phyloP scores from a whole-genome alignment of 2,797 vertebrate genomes.

The Darevskia mixta region DNA sequence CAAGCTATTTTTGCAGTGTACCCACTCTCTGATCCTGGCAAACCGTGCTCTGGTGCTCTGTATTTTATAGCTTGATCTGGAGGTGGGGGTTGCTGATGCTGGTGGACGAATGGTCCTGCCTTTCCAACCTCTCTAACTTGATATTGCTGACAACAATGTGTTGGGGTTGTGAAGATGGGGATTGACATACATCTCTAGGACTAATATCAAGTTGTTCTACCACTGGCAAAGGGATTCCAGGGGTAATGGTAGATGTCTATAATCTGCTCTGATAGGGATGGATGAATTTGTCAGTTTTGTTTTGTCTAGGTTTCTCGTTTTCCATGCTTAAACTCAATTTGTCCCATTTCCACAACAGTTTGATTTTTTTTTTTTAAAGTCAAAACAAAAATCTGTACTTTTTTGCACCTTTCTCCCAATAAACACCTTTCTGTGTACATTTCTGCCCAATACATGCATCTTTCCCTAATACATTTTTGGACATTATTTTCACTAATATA shows the following conservation, averaged over 20 bases:
- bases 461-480: no score
- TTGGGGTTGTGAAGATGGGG: neutral
- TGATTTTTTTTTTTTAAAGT: no score
- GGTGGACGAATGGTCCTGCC: neutral
- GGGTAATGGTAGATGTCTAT: neutral
- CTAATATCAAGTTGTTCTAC: neutral
- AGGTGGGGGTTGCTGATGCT: neutral
- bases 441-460: no score
- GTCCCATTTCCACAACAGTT: no score
- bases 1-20: conserved; percentile 25
- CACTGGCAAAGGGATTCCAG: neutral
- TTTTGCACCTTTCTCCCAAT: no score
- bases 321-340: no score
- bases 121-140: neutral
- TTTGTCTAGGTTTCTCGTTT: no score
- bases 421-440: no score
- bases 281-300: no score
- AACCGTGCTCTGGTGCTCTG: neutral
- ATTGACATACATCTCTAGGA: neutral
- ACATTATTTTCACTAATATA: no score
- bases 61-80: neutral
- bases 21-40: conserved; percentile 20
- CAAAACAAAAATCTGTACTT: no score
- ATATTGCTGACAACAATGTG: neutral
- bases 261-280: neutral